A percentile compares a stretch with the other conserved stretches of the same genome.
These are phyloP conservation scores for Thysanoteuthis rhombus DNA, from an alignment of 2,888 invertebrate species.

Conservation along the genomic window DNA sequence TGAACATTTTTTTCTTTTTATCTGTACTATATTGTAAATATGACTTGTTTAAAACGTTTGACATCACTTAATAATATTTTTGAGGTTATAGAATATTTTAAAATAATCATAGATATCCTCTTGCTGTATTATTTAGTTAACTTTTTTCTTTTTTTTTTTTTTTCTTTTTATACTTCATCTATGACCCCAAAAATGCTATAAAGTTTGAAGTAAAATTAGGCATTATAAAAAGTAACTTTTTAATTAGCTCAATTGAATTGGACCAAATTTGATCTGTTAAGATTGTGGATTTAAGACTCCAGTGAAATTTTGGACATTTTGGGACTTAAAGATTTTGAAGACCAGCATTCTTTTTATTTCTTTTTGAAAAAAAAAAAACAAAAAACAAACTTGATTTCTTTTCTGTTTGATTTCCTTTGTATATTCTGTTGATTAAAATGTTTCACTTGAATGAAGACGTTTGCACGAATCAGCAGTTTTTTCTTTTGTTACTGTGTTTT, in stretches of 20 bases:
- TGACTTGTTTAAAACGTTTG: not conserved
- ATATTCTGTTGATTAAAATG: not conserved
- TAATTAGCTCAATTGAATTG: not conserved
- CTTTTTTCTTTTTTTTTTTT: too few relatives aligned
- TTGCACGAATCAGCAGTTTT: not conserved
- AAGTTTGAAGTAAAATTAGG: too few relatives aligned
- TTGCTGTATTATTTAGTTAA: too few relatives aligned
- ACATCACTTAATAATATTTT: not conserved
- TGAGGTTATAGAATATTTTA: not conserved
- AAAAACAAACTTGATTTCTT: not conserved
- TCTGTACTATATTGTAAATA: not conserved
- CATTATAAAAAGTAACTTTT: too few relatives aligned
- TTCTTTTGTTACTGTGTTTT: not conserved
- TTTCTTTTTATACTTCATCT: too few relatives aligned
- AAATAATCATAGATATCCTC: not conserved
- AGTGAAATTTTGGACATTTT: not conserved
- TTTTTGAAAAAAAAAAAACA: not conserved
- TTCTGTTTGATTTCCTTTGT: not conserved
- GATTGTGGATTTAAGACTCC: not conserved
- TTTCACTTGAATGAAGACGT: not conserved
- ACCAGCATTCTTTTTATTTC: not conserved
- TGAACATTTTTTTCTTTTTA: not conserved
- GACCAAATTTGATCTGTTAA: not conserved
- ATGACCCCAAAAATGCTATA: too few relatives aligned
- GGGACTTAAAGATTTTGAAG: not conserved